phyloP scores from a whole-genome alignment of 2,888 invertebrate species.

The Drosophila demipolita region DNA sequence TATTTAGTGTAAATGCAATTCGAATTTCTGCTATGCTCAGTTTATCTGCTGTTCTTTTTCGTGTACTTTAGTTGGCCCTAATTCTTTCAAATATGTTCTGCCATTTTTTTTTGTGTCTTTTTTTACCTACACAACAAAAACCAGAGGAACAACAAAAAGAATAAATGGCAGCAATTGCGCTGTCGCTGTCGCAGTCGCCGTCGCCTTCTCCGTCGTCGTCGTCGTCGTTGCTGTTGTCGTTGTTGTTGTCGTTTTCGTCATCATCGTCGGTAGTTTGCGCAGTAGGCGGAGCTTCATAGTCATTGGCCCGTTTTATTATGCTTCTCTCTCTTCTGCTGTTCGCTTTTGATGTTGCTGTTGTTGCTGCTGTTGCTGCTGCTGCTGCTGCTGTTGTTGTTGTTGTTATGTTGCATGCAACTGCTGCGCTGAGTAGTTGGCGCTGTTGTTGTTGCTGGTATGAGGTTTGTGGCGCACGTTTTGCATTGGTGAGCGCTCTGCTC shows the following conservation, averaged over 20 bases:
- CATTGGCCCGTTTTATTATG: constrained; percentile 83
- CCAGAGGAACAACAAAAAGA: constrained; percentile 35
- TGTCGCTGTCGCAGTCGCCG: constrained; percentile 15
- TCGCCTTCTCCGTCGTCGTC: constrained; percentile 3
- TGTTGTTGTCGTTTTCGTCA: constrained; percentile 33
- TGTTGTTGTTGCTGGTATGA: constrained; percentile 30
- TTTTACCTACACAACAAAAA: constrained; percentile 63
- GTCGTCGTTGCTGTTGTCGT: constrained; percentile 16
- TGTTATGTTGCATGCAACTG: constrained; percentile 61
- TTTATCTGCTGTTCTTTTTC: constrained; percentile 8
- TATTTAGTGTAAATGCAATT: not conserved
- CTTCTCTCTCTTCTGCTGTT: constrained; percentile 79
- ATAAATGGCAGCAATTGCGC: constrained; percentile 57
- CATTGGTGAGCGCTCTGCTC: constrained; percentile 58
- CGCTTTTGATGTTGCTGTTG: constrained; percentile 41
- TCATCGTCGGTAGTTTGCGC: constrained; percentile 71
- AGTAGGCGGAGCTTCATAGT: constrained; percentile 84
- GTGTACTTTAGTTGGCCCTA: constrained; percentile 13
- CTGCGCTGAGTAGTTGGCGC: constrained; percentile 54
- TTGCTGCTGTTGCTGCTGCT: constrained; percentile 37
- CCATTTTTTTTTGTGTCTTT: constrained; percentile 62
- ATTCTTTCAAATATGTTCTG: constrained; percentile 47
- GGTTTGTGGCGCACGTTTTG: constrained; percentile 66
- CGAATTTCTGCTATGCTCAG: not conserved
- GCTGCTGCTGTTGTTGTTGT: constrained; percentile 25